phyloP scores from a whole-genome alignment of 2,888 invertebrate species.

The Caenorhabditis sp. region DNA sequence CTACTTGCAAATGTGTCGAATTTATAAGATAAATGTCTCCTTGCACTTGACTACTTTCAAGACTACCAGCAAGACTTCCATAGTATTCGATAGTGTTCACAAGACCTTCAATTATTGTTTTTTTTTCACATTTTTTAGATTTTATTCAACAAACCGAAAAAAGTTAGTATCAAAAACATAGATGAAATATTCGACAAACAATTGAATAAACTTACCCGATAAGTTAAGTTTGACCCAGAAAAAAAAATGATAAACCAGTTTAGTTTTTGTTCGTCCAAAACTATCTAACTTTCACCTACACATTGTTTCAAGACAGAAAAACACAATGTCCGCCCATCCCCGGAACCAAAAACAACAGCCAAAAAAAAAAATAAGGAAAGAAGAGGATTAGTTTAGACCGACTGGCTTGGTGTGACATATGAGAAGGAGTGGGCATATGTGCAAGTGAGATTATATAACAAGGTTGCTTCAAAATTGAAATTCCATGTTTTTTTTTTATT shows the following conservation, averaged over 20 bases:
- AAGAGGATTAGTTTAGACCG: background rate
- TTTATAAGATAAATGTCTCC: constrained; percentile 58
- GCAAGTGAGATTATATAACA: background rate
- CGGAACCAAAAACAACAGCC: background rate
- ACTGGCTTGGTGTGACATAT: too few species aligned
- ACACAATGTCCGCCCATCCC: too few species aligned
- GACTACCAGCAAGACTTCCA: constrained; percentile 15
- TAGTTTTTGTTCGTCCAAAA: too few species aligned
- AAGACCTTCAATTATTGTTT: background rate
- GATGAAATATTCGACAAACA: too few species aligned
- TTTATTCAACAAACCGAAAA: background rate
- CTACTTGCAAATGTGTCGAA: constrained; percentile 55
- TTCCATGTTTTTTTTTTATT: background rate
- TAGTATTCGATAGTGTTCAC: constrained; percentile 14
- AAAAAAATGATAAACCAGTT: too few species aligned
- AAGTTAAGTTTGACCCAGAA: too few species aligned
- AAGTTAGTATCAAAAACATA: too few species aligned
- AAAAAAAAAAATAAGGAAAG: background rate
- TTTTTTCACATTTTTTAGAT: background rate
- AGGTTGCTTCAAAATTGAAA: background rate
- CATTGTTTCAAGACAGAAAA: too few species aligned
- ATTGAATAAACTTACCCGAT: too few species aligned
- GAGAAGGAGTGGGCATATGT: background rate
- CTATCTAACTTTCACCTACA: too few species aligned
- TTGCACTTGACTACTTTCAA: constrained; percentile 17